These are phyloP conservation scores for Chlorops oryzae DNA, from an alignment of 1,140 invertebrate species.

Conservation along the genomic window DNA sequence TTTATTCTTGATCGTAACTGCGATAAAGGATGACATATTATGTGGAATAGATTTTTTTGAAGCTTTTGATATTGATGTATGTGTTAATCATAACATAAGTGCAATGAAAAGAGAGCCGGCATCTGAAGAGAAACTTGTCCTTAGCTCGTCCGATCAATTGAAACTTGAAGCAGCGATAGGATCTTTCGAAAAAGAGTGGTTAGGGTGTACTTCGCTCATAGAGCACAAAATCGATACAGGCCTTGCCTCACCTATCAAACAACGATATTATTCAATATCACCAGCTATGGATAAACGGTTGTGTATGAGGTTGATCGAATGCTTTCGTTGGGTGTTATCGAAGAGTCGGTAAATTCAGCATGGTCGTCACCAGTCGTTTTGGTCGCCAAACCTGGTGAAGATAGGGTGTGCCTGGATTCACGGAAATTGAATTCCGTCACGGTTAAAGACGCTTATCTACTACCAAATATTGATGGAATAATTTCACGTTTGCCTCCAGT, in stretches of 20 bases:
- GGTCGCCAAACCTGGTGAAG: slow-evolving; percentile 4
- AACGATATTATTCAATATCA: slow-evolving; percentile 12
- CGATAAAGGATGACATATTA: too few relatives aligned
- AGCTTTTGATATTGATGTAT: too few relatives aligned
- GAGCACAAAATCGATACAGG: slow-evolving; percentile 16
- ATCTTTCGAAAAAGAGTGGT: slow-evolving; percentile 4
- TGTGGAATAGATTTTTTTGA: too few relatives aligned
- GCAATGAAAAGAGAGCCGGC: too few relatives aligned
- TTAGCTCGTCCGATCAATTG: neutral
- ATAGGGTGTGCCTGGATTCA: slow-evolving; percentile 13
- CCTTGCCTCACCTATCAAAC: too few relatives aligned
- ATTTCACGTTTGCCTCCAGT: slow-evolving; percentile 14
- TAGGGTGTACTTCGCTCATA: slow-evolving; percentile 1
- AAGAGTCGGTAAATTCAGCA: slow-evolving; percentile 13
- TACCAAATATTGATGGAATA: slow-evolving; percentile 13
- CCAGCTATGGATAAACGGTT: slow-evolving; percentile 13
- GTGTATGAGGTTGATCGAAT: slow-evolving; percentile 6
- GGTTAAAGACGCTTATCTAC: slow-evolving; percentile 13
- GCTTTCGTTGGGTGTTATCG: slow-evolving; percentile 11
- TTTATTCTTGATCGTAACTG: too few relatives aligned
- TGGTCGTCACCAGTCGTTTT: slow-evolving; percentile 16
- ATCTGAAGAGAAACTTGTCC: too few relatives aligned
- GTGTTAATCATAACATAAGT: too few relatives aligned
- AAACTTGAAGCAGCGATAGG: neutral
- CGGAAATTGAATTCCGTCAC: slow-evolving; percentile 12